Evolutionary conservation across 2,113 vertebrate genomes (phyloP).

Genomic region (Oreamnos americanus): DNA sequence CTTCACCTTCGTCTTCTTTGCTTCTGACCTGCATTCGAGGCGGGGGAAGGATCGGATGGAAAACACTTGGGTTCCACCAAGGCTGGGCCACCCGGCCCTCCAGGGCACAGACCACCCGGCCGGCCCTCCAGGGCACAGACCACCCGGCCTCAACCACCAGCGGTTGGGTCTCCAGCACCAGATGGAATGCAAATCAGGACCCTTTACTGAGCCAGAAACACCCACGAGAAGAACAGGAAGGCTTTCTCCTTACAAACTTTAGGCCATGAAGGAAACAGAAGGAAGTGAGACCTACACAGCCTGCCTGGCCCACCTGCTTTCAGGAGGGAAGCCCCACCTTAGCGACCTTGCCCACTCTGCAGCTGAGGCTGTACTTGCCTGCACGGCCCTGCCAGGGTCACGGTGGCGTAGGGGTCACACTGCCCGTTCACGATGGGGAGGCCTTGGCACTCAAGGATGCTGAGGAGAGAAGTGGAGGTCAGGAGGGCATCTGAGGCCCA

Average conservation of each 20-base stretch:
- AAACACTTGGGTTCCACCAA: background rate
- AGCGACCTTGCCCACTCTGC: accelerated
- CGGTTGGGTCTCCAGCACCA: conserved; percentile 40
- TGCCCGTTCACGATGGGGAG: conserved; percentile 97
- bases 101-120: background rate
- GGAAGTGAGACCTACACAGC: background rate
- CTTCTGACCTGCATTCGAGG: conserved; percentile 88
- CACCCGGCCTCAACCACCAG: background rate
- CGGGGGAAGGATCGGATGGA: background rate
- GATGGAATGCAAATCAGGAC: conserved; percentile 52
- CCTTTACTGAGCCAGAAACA: conserved; percentile 5
- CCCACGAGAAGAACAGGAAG: background rate
- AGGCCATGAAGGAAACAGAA: background rate
- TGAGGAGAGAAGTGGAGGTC: conserved; percentile 65
- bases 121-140: too few relatives aligned
- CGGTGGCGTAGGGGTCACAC: conserved; percentile 95
- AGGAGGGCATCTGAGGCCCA: background rate
- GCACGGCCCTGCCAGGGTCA: conserved; percentile 93
- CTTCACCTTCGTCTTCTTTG: conserved; percentile 98
- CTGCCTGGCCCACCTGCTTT: background rate
- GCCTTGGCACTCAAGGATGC: conserved; percentile 96
- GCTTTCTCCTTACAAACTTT: background rate
- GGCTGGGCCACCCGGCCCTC: background rate
- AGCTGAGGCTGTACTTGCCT: conserved; percentile 82
- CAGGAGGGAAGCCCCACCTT: background rate